Conservation (phyloP, 2,797 vertebrate species). For the Pseudomugil tenellus region DNA sequence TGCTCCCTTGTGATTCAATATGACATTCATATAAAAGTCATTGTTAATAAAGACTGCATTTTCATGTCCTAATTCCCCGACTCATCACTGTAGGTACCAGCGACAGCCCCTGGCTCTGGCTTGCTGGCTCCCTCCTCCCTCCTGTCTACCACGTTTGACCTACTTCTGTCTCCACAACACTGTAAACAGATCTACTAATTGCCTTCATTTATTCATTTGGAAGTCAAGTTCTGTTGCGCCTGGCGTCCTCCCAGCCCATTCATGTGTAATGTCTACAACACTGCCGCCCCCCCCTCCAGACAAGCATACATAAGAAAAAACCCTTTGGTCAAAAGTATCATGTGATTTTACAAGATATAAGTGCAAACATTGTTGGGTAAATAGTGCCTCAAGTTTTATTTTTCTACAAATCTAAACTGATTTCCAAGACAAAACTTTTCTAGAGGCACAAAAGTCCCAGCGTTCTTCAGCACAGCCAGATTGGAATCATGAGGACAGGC, state of each 20-base stretch:
- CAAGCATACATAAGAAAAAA: conserved; percentile 31
- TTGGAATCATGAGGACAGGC: conserved; percentile 53
- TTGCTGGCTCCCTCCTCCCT: conserved; percentile 59
- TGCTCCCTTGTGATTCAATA: conserved; percentile 69
- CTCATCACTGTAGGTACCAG: conserved; percentile 73
- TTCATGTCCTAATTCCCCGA: conserved; percentile 75
- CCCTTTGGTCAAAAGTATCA: conserved; percentile 43
- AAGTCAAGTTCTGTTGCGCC: conserved; percentile 78
- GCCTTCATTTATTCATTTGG: conserved; percentile 84
- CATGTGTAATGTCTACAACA: conserved; percentile 75
- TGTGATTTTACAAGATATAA: conserved; percentile 18
- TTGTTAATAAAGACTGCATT: conserved; percentile 73
- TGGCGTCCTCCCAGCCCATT: conserved; percentile 72
- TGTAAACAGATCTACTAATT: conserved; percentile 83
- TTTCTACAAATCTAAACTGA: conserved; percentile 11
- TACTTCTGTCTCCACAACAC: conserved; percentile 79
- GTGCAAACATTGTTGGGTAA: conserved; percentile 15
- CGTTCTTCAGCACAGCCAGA: conserved; percentile 23
- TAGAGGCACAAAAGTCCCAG: conserved; percentile 14
- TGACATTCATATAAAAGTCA: conserved; percentile 81
- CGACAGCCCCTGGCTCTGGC: conserved; percentile 67
- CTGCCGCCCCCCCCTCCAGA: conserved; percentile 37
- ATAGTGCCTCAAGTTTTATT: background rate
- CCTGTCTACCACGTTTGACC: conserved; percentile 75
- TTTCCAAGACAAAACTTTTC: conserved; percentile 18